Base-by-base conservation (phyloP, 2,888 invertebrate species). In the Metellina segmentata region DNA sequence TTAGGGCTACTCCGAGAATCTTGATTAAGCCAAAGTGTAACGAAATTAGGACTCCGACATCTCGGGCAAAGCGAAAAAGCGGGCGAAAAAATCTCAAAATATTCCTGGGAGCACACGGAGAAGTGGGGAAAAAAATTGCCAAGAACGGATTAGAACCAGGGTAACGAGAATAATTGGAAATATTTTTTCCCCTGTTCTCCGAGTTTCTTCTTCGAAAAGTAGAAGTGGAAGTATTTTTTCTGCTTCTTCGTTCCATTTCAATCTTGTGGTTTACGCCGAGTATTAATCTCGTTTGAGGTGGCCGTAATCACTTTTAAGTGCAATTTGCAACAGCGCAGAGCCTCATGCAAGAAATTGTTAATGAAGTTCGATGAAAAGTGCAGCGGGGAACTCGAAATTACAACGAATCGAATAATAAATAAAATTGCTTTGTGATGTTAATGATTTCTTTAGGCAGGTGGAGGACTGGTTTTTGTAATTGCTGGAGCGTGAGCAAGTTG, bases 151-250 rank as follows among this genome's bases (percentile, higher is more conserved):
- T 91, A 91, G 87, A 91, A 52, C 71, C 51, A 51, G 91, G 91
- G 91, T 91, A 91, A 91, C 91, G 61, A 87, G 91, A 91, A 88
- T 91, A 91, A 91, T 91, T 91, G 91, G 78, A 91, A 91, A 91
- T 85, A 81, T 91, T 91, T 91, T 91, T 91, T 91, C 72, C 77
- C 48, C 89, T 61, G 16, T 61, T 61, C 61, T 61, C 61, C 9
- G 61, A 16, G 61, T 69, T 74, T 53, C 72, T 81, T 71, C 90
- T 61, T 61, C 77, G 52, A 49, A 85, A 61, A 75, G 77, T 83
- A 20, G 77, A 51, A 85, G 79, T 71, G 48, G 6, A 34, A 49
- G n/a, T 87, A 82, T 49, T 86, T 82, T 81, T 77, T 53, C 16
- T 49, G 48, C 70, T 49, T 48, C 49, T 48, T 52, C 61, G 9